These are phyloP conservation scores for Capreolus pygargus DNA, from an alignment of 2,113 vertebrate genomes.

Conservation along the genomic window DNA sequence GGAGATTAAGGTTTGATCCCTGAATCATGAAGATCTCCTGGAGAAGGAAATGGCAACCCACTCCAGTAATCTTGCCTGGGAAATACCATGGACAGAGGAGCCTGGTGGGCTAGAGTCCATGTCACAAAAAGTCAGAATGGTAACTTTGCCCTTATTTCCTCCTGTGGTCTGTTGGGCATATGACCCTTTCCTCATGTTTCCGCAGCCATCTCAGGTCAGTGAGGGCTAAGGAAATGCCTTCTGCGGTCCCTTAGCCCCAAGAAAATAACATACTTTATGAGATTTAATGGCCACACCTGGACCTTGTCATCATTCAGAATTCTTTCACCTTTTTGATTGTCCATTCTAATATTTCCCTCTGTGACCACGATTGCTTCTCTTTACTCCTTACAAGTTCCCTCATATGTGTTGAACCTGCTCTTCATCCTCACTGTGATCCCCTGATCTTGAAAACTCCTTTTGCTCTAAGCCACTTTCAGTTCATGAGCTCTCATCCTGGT, in stretches of 20 bases:
- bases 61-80: neutral
- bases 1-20: neutral
- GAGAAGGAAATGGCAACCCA: neutral
- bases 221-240: neutral
- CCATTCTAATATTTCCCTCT: neutral
- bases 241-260: neutral
- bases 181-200: accelerated
- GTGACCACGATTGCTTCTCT: neutral
- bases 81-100: neutral
- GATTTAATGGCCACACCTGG: neutral
- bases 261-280: neutral
- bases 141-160: neutral
- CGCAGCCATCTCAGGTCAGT: neutral
- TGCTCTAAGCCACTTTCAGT: neutral
- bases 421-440: neutral
- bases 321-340: neutral
- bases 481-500: neutral
- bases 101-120: neutral
- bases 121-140: neutral
- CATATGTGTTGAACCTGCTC: neutral
- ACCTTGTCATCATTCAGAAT: neutral
- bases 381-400: neutral
- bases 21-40: neutral
- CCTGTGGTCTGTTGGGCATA: accelerated
- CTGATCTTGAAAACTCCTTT: neutral